A percentile compares a stretch with the other conserved stretches of the same genome.
These are phyloP conservation scores for Clusia tigrina DNA, from an alignment of 2,888 invertebrate genomes.

Conservation along the genomic window DNA sequence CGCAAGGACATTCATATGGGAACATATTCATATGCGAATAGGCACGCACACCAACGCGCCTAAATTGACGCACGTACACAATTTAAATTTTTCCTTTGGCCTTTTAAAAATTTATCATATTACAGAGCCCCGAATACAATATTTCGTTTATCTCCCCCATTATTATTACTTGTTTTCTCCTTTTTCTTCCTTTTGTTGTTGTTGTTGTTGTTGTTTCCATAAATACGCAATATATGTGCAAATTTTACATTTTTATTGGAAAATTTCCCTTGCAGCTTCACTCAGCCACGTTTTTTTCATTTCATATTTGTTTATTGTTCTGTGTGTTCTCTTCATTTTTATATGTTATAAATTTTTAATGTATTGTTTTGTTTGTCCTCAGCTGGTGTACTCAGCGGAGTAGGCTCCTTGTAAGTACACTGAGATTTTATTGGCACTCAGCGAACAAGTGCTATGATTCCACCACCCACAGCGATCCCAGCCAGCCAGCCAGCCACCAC, in stretches of 20 bases:
- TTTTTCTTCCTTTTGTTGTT: constrained; percentile 8
- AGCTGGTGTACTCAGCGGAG: not conserved
- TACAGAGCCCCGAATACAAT: constrained; percentile 5
- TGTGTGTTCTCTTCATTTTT: not conserved
- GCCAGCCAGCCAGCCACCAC: too few species aligned
- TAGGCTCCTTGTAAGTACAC: too few species aligned
- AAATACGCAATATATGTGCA: constrained; percentile 20
- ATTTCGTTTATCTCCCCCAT: constrained; percentile 6
- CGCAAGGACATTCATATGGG: constrained; percentile 16
- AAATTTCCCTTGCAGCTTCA: constrained; percentile 10
- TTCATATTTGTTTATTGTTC: constrained; percentile 12
- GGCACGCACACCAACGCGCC: not conserved
- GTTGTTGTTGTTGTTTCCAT: constrained; percentile 1
- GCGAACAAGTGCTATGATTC: too few species aligned
- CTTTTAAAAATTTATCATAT: constrained; percentile 5
- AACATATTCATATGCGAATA: not conserved
- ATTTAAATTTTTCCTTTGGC: not conserved
- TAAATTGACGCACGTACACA: not conserved
- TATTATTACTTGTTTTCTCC: constrained; percentile 2
- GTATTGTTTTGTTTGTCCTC: constrained; percentile 26
- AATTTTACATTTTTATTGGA: constrained; percentile 2
- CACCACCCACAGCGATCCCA: too few species aligned
- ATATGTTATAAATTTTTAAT: constrained; percentile 43
- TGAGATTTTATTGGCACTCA: too few species aligned
- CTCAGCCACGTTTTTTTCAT: constrained; percentile 13